phyloP scores from a whole-genome alignment of 2,113 vertebrate genomes.

The Dolichotis patagonum region DNA sequence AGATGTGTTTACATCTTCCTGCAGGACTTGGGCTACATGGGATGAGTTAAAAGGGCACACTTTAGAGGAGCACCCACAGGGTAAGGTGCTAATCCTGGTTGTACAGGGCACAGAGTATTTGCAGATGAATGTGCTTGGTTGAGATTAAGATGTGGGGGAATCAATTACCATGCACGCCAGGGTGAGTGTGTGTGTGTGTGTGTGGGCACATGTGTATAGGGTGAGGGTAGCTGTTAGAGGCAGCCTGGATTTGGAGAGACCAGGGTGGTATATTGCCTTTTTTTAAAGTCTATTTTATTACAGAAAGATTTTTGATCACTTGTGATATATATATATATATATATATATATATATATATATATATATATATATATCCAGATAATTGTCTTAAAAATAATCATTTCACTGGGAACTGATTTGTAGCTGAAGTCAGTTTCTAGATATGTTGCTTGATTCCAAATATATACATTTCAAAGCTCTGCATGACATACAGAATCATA shows the following conservation, averaged over 20 bases:
- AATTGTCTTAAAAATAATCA: conserved; percentile 54
- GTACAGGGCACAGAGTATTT: background rate
- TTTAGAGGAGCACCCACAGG: background rate
- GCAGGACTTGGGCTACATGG: background rate
- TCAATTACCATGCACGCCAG: background rate
- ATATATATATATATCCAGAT: background rate
- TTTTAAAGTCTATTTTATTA: background rate
- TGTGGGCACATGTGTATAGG: background rate
- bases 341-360: background rate
- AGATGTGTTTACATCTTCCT: background rate
- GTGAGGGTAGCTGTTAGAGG: background rate
- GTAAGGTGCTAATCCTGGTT: background rate
- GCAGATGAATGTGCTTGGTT: background rate
- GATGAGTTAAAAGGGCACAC: background rate
- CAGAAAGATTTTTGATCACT: background rate
- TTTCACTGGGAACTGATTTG: conserved; percentile 42
- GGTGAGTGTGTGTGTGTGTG: background rate
- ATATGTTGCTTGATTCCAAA: conserved; percentile 63
- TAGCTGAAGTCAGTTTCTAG: conserved; percentile 59
- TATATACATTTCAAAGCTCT: conserved; percentile 77
- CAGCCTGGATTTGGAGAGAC: background rate
- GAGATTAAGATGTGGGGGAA: background rate
- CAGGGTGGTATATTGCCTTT: background rate
- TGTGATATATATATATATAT: background rate
- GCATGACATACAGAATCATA: conserved; percentile 18